phyloP scores from a whole-genome alignment of 23 tunicate species.

The Ciona savignyi region DNA sequence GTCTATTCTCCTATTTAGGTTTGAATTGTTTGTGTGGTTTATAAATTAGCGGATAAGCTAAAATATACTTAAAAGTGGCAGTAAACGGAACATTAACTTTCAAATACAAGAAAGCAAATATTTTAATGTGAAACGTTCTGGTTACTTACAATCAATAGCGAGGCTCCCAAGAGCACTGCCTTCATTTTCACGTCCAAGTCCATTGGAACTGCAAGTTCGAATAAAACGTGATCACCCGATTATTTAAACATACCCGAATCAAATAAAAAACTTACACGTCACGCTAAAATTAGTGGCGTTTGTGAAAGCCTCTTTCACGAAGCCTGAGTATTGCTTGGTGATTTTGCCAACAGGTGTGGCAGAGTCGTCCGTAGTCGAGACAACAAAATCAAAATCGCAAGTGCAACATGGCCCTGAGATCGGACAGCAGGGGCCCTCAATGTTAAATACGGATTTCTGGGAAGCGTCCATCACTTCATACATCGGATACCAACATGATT shows the following conservation, averaged over 20 bases:
- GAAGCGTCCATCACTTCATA: neutral
- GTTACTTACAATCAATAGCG: slow-evolving; percentile 64
- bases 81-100: too few relatives aligned
- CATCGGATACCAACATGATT: neutral
- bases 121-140: too few relatives aligned
- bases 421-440: neutral
- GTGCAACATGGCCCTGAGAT: neutral
- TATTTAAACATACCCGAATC: neutral
- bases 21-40: too few relatives aligned
- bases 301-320: neutral
- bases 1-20: too few relatives aligned
- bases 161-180: slow-evolving; percentile 73
- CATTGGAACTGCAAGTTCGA: slow-evolving; percentile 49
- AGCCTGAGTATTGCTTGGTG: neutral
- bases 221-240: too few relatives aligned
- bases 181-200: slow-evolving; percentile 88
- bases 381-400: neutral
- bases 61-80: too few relatives aligned
- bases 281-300: neutral
- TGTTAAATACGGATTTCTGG: neutral
- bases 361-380: neutral
- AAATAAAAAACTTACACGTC: neutral
- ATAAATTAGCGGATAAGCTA: too few relatives aligned
- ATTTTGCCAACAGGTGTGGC: neutral
- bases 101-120: too few relatives aligned